Conservation (phyloP, 2,888 invertebrate species). For the Syrphus vitripennis region DNA sequence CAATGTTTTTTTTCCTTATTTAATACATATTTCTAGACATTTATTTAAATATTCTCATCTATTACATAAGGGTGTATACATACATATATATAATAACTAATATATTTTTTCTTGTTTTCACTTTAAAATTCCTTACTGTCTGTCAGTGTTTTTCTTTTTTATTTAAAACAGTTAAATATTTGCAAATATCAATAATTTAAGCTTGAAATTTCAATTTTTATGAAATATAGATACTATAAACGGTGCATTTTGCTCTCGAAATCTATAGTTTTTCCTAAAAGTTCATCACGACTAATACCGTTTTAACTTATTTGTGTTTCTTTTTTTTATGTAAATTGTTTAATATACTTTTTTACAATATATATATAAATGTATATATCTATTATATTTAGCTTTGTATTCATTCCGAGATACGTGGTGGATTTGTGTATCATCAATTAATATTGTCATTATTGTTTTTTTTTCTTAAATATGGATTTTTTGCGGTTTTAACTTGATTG, state of each 20-base stretch:
- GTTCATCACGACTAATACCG: slow-evolving; percentile 48
- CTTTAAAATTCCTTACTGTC: slow-evolving; percentile 40
- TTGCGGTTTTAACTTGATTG: slow-evolving; percentile 28
- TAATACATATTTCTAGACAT: slow-evolving; percentile 70
- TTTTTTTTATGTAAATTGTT: slow-evolving; percentile 10
- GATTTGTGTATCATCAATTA: slow-evolving; percentile 54
- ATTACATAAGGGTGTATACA: slow-evolving; percentile 66
- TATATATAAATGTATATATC: neutral
- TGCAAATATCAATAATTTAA: slow-evolving; percentile 67
- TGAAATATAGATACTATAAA: slow-evolving; percentile 61
- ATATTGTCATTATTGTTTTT: slow-evolving; percentile 65
- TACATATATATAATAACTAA: slow-evolving; percentile 51
- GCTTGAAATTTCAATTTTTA: slow-evolving; percentile 39
- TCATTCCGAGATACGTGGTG: slow-evolving; percentile 59
- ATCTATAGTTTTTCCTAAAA: slow-evolving; percentile 29
- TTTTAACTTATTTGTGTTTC: neutral
- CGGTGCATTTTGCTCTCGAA: slow-evolving; percentile 55
- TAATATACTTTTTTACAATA: neutral
- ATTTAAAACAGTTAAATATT: slow-evolving; percentile 61
- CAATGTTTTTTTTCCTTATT: slow-evolving; percentile 40
- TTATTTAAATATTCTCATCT: slow-evolving; percentile 71
- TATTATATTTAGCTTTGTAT: slow-evolving; percentile 38
- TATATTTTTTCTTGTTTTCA: slow-evolving; percentile 32
- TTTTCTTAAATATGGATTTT: slow-evolving; percentile 24
- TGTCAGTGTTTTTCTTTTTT: slow-evolving; percentile 9